These are phyloP conservation scores for Alentia gelatinosa DNA, from an alignment of 2,888 invertebrate genomes.

Conservation along the genomic window DNA sequence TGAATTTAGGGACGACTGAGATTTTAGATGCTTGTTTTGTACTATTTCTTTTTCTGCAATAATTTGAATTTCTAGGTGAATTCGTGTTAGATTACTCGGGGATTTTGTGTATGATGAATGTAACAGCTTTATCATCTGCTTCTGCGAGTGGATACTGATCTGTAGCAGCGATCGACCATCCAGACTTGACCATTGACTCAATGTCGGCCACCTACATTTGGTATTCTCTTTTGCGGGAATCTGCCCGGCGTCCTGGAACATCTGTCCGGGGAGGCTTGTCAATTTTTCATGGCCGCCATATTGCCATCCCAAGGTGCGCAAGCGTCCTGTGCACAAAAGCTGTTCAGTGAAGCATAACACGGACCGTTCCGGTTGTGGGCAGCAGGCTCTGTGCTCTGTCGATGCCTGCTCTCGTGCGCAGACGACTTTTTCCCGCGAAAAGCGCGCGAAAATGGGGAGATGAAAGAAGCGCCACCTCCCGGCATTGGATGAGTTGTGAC, in stretches of 20 bases:
- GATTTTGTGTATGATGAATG: too few species aligned
- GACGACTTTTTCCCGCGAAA: background rate
- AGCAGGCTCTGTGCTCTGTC: background rate
- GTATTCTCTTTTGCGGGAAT: background rate
- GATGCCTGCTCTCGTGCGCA: background rate
- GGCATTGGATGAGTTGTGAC: background rate
- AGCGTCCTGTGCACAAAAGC: conserved; percentile 29
- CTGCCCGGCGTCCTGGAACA: background rate
- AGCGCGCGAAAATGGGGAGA: background rate
- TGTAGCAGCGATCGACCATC: background rate
- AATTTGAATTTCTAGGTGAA: too few species aligned
- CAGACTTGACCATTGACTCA: background rate
- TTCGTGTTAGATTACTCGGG: too few species aligned
- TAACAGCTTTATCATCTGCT: too few species aligned
- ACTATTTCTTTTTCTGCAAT: too few species aligned
- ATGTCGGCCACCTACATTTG: background rate
- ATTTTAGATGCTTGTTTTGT: too few species aligned
- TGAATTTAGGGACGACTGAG: too few species aligned
- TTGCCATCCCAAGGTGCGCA: background rate
- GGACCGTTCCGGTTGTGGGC: conserved; percentile 29
- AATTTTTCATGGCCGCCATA: conserved; percentile 19
- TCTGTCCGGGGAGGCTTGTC: background rate
- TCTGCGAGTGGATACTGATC: too few species aligned
- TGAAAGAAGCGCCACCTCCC: background rate
- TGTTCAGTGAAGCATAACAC: background rate